Conservation (phyloP, 2,113 vertebrate species). For the Galemys pyrenaicus region DNA sequence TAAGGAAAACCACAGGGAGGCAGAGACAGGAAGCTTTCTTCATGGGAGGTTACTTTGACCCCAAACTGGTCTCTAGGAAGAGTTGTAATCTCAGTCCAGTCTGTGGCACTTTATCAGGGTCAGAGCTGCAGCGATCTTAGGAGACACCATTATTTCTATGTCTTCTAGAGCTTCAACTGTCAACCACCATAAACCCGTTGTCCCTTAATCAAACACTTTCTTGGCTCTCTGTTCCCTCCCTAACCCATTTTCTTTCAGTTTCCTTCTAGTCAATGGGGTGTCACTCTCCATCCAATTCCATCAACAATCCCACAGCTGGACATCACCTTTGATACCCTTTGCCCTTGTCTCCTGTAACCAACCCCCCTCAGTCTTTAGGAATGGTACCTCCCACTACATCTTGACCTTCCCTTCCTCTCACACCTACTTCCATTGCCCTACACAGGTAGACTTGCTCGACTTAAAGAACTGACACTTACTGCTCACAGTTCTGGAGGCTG, state of each 20-base stretch:
- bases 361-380: too few relatives aligned
- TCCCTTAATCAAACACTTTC: not conserved
- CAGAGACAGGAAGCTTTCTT: constrained; percentile 26
- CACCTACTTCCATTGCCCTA: not conserved
- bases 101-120: not conserved
- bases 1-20: constrained; percentile 60
- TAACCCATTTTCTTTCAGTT: not conserved
- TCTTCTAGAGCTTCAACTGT: not conserved
- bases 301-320: not conserved
- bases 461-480: not conserved
- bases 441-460: not conserved
- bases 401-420: not conserved
- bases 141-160: not conserved
- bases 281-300: not conserved
- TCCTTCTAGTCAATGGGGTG: not conserved
- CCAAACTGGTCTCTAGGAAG: constrained; percentile 45
- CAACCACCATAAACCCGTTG: not conserved
- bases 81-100: not conserved
- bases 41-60: not conserved
- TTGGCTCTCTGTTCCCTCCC: not conserved
- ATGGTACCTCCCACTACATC: not conserved
- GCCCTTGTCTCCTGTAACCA: not conserved
- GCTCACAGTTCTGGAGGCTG: not conserved
- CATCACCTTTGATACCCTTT: not conserved
- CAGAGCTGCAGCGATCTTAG: not conserved